Base-by-base conservation (phyloP, 2,888 invertebrate genomes). In the Bombylius major region DNA sequence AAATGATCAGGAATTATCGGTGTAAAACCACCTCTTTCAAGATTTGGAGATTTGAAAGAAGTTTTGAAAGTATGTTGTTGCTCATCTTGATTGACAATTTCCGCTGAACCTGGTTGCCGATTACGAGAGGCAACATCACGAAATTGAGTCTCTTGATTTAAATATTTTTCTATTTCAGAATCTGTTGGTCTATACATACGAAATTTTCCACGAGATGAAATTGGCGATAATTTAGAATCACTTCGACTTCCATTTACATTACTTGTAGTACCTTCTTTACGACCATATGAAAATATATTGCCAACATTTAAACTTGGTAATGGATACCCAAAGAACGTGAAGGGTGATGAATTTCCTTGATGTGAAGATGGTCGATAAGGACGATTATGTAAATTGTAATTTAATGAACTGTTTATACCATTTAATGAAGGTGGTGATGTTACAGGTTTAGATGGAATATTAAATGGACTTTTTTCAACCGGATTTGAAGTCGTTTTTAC, bases 271-370 rank as follows among this genome's bases (percentile, higher is more conserved):
- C 75, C 75, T 23, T 69, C 63, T 71, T 77, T 60, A 39, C 63
- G 54, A 1, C 60, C 58, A 9, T 69, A 65, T 1, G 67, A 70
- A 73, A 85, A 79, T 47, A 88, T 72, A 64, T 83, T 83, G 12
- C 83, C 82, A 65, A 89, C 79, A 62, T 83, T 84, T 50, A 90
- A 70, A 46, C 81, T 78, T 3, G 89, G 87, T 57, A 91, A 68
- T 0, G 91, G 90, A 67, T 90, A 83, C 0, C 91, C 91, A 65
- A 91, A 91, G 67, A 91, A 89, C 13, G 90, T 89, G 62, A 89
- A 89, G 0, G 83, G 80, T 0, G 80, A 77, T 42, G 76, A 77
- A 23, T 53, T 49, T 7, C 9, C 11, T 11, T 42, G 39, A 11
- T 8, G 39, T 36, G 34, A 8, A 7, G 34, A 36, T 42, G 39